Evolutionary conservation across 2,113 vertebrate genomes (phyloP).

Genomic region (Eublepharis macularius): DNA sequence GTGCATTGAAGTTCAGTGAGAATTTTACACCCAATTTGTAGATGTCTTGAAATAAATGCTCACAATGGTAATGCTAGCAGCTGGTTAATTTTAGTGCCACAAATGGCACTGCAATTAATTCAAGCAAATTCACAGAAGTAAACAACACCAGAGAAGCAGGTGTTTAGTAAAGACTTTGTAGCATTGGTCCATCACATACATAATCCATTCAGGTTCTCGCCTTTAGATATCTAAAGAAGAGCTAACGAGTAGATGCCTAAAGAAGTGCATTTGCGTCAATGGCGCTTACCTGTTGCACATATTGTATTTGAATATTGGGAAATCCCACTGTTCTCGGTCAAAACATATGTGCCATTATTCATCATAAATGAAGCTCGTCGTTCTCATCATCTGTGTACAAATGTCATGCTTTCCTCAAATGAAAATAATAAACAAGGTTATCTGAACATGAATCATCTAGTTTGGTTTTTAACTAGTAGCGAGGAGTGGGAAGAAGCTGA

Average conservation of each 20-base stretch:
- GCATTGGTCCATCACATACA: neutral
- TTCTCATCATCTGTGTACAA: too few species aligned
- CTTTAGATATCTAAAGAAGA: conserved; percentile 9
- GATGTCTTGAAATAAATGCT: conserved; percentile 28
- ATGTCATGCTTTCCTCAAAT: too few species aligned
- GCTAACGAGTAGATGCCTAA: neutral
- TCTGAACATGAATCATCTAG: too few species aligned
- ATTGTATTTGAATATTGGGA: neutral
- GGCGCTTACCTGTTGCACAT: neutral
- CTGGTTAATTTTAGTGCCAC: conserved; percentile 33
- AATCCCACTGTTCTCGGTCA: neutral
- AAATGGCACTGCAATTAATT: conserved; percentile 45
- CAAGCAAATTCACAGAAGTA: conserved; percentile 41
- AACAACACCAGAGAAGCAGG: conserved; percentile 43
- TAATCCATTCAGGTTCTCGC: conserved; percentile 14
- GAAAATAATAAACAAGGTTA: too few species aligned
- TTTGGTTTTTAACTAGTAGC: too few species aligned
- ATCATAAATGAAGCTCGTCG: too few species aligned
- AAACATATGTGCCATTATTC: neutral
- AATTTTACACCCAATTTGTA: conserved; percentile 45
- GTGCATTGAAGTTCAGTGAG: conserved; percentile 25
- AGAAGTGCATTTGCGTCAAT: neutral
- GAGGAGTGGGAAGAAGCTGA: too few species aligned
- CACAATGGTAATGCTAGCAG: conserved; percentile 28
- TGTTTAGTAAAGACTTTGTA: conserved; percentile 14